Evolutionary conservation across 2,888 invertebrate genomes (phyloP).

Genomic region (Tetropium fuscum): DNA sequence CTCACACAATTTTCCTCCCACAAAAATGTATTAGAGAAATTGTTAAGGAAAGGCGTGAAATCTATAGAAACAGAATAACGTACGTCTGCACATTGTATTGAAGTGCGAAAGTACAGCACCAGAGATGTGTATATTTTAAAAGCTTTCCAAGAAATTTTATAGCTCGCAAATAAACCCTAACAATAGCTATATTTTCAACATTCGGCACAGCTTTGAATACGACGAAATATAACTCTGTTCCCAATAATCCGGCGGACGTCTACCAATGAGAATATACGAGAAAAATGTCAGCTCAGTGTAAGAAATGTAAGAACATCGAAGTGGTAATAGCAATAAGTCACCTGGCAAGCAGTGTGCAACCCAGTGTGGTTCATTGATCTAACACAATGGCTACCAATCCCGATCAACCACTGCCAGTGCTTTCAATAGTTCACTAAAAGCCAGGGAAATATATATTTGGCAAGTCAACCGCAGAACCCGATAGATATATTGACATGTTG

Average conservation of each 20-base stretch:
- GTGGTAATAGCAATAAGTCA: conserved; percentile 56
- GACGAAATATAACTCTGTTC: no score
- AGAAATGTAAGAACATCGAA: conserved; percentile 36
- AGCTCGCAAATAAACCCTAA: no score
- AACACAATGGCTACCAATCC: conserved; percentile 59
- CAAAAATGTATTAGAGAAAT: no score
- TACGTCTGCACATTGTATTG: no score
- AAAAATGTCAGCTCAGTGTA: conserved; percentile 31
- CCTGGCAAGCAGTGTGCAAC: conserved; percentile 47
- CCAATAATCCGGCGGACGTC: background rate
- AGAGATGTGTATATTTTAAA: no score
- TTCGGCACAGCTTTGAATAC: no score
- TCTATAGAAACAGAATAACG: no score
- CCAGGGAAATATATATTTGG: conserved; percentile 19
- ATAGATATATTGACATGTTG: conserved; percentile 18
- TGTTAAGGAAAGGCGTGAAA: no score
- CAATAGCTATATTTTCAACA: no score
- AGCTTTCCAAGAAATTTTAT: no score
- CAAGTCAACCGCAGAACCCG: conserved; percentile 10
- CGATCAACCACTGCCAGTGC: conserved; percentile 52
- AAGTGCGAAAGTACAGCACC: no score
- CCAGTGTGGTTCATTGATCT: conserved; percentile 54
- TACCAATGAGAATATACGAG: conserved; percentile 26
- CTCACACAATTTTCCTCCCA: no score
- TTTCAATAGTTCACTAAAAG: conserved; percentile 45